These are phyloP conservation scores for Anseranas semipalmata DNA, from an alignment of 2,113 vertebrate genomes.

Conservation along the genomic window DNA sequence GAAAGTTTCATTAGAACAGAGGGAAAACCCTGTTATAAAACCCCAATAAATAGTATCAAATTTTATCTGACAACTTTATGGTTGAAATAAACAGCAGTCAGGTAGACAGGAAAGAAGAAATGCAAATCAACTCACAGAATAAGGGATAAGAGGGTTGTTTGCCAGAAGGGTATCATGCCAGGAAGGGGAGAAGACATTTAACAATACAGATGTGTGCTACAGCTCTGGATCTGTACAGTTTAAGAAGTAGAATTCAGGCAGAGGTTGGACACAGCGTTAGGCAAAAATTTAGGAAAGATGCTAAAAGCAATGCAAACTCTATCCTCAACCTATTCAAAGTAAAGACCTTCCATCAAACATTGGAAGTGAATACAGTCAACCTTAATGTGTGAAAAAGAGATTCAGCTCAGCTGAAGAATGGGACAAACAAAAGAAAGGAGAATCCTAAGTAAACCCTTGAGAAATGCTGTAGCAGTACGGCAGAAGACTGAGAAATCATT, in stretches of 20 bases:
- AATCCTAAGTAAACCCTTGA: not conserved
- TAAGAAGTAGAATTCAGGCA: not conserved
- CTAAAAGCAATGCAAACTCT: not conserved
- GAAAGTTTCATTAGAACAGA: not conserved
- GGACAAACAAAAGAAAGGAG: not conserved
- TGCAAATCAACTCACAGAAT: not conserved
- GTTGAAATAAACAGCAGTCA: not conserved
- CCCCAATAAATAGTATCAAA: not conserved
- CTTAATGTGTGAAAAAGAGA: not conserved
- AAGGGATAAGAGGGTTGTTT: not conserved
- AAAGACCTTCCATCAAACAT: not conserved
- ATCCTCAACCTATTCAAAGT: not conserved
- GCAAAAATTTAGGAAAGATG: not conserved
- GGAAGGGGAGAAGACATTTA: not conserved
- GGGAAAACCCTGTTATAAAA: not conserved
- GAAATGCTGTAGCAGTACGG: not conserved
- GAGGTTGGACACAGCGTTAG: not conserved
- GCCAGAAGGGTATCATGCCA: not conserved
- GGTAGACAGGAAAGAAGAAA: not conserved
- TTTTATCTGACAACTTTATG: not conserved
- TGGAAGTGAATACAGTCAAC: not conserved
- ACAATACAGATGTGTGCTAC: not conserved
- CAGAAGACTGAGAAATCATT: not conserved
- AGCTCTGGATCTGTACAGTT: not conserved
- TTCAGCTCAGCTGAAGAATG: not conserved